Evolutionary conservation across 2,888 invertebrate species (phyloP), one percentile per base, ranked within the genome.

Genomic region (Cerastis rubricosa): DNA sequence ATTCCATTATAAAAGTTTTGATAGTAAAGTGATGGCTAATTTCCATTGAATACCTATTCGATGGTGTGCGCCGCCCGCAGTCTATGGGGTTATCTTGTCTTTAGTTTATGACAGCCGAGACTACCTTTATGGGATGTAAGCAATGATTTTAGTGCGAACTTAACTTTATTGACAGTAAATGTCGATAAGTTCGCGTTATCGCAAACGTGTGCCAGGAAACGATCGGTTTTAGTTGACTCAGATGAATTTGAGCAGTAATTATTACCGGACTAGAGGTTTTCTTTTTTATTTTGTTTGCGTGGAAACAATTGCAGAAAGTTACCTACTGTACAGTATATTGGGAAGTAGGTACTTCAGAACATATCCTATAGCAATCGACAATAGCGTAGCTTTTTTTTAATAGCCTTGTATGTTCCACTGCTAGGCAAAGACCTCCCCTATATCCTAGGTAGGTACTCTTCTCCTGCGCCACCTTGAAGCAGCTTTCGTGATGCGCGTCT

Each of bases 101-200:
- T 64, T 70, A 63, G 85, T 85, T 85, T 79, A 84, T 77, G 82
- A 81, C 61, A 71, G 54, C 29, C 2, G 74, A 65, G 76, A 74
- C 72, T 29, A 69, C 74, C 71, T 85, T 85, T 76, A 83, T 78
- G 65, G 80, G 64, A 49, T 68, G 47, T 67, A 68, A 65, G 49
- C 54, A 57, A 72, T n/a, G 64, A 71, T 84, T 88, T 88, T 82
- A 90, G 81, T 82, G 74, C 78, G 59, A 80, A 78, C 80, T 85
- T 85, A 81, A 84, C 64, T 89, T 90, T 91, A 90, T 88, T 78
- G 86, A 71, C 81, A 80, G 80, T 90, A 87, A 90, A 90, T 70
- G 85, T 88, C 84, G 86, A 88, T 84, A 85, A 81, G 69, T 85
- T 78, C 61, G 65, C 77, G 80, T 85, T 88, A 87, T 87, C 85